phyloP scores from a whole-genome alignment of 2,113 vertebrate species.

The Malurus cyaneus region DNA sequence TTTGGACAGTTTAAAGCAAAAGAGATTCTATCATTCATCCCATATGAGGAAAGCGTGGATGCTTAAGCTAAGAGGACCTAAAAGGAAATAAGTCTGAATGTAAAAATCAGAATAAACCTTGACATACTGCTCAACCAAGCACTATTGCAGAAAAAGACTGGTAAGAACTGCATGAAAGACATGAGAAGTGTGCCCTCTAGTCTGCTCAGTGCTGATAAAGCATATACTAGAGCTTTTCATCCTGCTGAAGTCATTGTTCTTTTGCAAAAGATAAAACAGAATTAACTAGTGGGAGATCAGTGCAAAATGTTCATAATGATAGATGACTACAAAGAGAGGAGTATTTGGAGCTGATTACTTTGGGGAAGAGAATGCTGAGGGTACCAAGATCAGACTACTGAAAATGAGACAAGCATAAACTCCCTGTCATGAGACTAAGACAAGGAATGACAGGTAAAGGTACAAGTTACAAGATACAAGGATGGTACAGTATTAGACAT shows the following conservation, averaged over 20 bases:
- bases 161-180: neutral
- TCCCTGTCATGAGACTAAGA: neutral
- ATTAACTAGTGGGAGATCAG: neutral
- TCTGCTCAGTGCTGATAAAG: neutral
- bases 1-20: neutral
- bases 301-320: neutral
- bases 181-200: neutral
- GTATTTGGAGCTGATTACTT: neutral
- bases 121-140: fast-evolving
- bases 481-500: neutral
- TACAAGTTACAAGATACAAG: neutral
- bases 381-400: neutral
- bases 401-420: neutral
- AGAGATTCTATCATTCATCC: neutral
- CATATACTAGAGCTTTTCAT: neutral
- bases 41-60: neutral
- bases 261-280: conserved; percentile 27
- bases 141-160: neutral
- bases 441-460: neutral
- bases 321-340: neutral
- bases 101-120: neutral
- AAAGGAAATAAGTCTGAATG: neutral
- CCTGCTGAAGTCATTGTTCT: neutral
- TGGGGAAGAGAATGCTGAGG: neutral
- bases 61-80: neutral